Percentiles rank a stretch among this genome's conserved stretches.
Evolutionary conservation across 2,797 vertebrate species (phyloP).

Genomic region (Dromococcyx pavoninus): DNA sequence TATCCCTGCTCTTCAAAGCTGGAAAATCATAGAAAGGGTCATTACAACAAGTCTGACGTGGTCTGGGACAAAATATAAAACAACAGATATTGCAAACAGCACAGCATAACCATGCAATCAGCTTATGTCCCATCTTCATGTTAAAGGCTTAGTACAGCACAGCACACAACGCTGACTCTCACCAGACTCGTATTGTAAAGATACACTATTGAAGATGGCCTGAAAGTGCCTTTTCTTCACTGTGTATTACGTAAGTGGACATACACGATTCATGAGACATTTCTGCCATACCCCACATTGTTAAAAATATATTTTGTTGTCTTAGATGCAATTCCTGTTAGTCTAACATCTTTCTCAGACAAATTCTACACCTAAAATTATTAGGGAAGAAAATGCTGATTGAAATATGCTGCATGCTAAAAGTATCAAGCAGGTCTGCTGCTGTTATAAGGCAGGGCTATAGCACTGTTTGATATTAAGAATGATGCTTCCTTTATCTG

Average conservation of each 20-base stretch:
- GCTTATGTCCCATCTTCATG: not conserved
- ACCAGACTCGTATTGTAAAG: not conserved
- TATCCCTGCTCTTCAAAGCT: not conserved
- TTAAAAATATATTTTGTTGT: not conserved
- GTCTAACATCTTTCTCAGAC: not conserved
- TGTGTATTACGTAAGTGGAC: not conserved
- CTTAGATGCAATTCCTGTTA: not conserved
- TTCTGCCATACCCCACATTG: not conserved
- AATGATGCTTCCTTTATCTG: accelerated
- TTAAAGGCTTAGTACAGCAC: not conserved
- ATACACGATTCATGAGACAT: not conserved
- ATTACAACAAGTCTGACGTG: not conserved
- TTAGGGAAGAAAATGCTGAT: not conserved
- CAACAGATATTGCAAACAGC: not conserved
- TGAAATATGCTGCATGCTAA: not conserved
- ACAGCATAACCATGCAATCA: not conserved
- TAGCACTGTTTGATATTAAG: not conserved
- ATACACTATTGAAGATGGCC: not conserved
- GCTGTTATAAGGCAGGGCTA: not conserved
- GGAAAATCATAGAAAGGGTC: not conserved
- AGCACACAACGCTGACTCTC: not conserved
- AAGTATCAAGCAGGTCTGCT: not conserved
- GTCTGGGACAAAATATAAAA: not conserved
- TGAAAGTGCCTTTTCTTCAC: not conserved
- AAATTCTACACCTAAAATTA: not conserved